Evolutionary conservation across 2,113 vertebrate species (phyloP).

Genomic region (Pterocles orientalis): DNA sequence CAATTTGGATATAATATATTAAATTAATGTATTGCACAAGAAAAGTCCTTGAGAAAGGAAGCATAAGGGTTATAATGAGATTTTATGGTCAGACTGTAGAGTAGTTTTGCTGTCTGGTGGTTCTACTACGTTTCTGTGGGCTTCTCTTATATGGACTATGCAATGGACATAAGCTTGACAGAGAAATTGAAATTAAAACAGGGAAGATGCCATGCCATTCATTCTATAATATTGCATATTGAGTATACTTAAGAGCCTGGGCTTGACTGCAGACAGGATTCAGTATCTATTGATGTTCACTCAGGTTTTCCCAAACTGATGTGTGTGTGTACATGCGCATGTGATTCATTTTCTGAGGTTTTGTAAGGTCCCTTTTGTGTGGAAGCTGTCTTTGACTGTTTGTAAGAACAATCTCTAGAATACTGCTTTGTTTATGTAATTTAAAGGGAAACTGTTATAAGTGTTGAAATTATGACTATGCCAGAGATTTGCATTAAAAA

Average conservation of each 20-base stretch:
- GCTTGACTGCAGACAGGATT: background rate
- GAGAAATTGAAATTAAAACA: background rate
- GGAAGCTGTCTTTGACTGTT: background rate
- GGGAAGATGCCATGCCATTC: background rate
- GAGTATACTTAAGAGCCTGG: background rate
- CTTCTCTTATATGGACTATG: background rate
- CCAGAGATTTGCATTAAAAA: background rate
- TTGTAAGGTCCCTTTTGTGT: background rate
- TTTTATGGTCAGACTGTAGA: background rate
- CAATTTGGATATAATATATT: background rate
- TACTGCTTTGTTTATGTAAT: background rate
- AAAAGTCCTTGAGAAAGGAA: background rate
- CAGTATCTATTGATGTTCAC: background rate
- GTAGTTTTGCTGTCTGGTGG: background rate
- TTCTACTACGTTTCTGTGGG: background rate
- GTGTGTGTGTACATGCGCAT: background rate
- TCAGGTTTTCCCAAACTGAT: background rate
- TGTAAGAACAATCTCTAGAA: background rate
- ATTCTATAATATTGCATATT: background rate
- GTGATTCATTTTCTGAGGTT: background rate
- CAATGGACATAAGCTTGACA: background rate
- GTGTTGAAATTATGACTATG: background rate
- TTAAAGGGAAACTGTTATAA: background rate
- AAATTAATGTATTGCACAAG: background rate
- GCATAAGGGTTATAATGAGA: background rate